Evolutionary conservation across 2,113 vertebrate species (phyloP).

Genomic region (Malurus elegans): DNA sequence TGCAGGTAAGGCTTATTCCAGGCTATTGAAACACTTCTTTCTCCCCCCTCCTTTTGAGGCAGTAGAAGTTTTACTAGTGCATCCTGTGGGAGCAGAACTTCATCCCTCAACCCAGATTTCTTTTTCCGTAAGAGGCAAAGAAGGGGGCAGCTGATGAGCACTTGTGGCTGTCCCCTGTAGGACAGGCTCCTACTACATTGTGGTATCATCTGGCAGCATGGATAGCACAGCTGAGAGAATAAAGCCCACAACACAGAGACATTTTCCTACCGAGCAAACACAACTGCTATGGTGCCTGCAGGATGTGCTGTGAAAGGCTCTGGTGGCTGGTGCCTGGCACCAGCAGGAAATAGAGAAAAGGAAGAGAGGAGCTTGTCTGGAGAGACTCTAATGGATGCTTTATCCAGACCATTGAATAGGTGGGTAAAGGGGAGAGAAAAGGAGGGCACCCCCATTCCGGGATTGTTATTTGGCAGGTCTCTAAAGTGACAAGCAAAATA

Average conservation of each 20-base stretch:
- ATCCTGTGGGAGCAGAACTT: neutral
- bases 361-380: neutral
- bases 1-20: neutral
- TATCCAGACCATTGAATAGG: neutral
- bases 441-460: neutral
- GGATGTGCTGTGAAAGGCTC: neutral
- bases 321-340: neutral
- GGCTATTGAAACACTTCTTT: neutral
- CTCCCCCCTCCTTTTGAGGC: neutral
- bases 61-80: neutral
- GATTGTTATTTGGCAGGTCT: conserved; percentile 11
- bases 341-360: neutral
- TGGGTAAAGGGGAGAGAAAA: neutral
- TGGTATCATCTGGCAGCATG: neutral
- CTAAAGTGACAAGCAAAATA: neutral
- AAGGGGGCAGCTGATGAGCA: neutral
- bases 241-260: neutral
- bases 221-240: neutral
- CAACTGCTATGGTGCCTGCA: neutral
- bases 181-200: neutral
- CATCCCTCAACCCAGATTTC: neutral
- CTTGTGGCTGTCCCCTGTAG: neutral
- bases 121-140: neutral
- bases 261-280: neutral
- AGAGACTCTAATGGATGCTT: neutral